Evolutionary conservation across 2,113 vertebrate genomes (phyloP), one percentile per base, ranked within the genome.

Genomic region (Brienomyrus brachyistius): DNA sequence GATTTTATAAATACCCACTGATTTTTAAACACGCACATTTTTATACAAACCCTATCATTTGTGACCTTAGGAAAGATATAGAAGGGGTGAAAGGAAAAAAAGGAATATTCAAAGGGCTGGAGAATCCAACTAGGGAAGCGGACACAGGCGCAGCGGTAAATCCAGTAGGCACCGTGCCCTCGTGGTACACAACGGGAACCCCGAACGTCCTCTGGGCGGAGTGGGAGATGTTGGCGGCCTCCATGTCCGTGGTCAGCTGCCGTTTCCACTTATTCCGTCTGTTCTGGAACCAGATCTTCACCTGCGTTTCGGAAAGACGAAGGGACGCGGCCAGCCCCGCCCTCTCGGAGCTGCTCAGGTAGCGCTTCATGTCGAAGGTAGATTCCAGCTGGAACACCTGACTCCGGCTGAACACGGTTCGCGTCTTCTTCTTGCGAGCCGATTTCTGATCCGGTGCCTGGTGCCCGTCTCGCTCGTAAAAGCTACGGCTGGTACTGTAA

Each of bases 241-340:
- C 97, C 94, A 97, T 91, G 90, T 98, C 97, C 0, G 97, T 96
- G 0, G 96, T 95, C 43, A 97, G 92, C 92, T 98, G 97, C 88
- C 97, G 91, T 92, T 98, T 98, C 97, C 97, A 97, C 91, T 97
- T 97, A 94, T 97, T 97, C 89, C 97, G 94, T 19, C 97, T 95
- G 92, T 97, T 97, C 90, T 97, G 97, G 87, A 97, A 97, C 97
- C 97, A 97, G 92, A 97, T 97, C 95, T 97, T 97, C 7, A 97
- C 97, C 94, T 97, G 97, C 0, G 97, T 97, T 94, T 97, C 97
- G 1, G 97, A 97, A 91, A 97, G 95, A 90, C 97, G 96, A 77
- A 97, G 94, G 0, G 96, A 95, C 7, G 96, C 94, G 1, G 97
- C 97, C 10, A 97, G 94, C 3, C 96, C 96, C 0, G 96, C 97